phyloP scores from a whole-genome alignment of 2,113 vertebrate species.

The Paedocypris sp. region DNA sequence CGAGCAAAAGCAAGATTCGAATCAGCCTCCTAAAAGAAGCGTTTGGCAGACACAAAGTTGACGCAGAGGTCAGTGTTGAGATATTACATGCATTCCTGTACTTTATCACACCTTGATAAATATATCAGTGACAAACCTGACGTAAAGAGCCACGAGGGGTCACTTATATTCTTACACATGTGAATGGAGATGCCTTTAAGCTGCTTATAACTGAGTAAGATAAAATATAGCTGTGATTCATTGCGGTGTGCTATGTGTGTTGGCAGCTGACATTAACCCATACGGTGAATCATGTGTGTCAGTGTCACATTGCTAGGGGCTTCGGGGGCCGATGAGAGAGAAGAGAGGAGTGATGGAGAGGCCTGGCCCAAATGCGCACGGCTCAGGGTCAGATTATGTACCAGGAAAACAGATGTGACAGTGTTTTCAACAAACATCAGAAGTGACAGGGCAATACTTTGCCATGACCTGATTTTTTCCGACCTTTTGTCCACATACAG shows the following conservation, averaged over 20 bases:
- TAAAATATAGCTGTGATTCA: slow-evolving; percentile 20
- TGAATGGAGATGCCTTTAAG: slow-evolving; percentile 10
- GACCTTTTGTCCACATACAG: not conserved
- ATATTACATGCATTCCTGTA: not conserved
- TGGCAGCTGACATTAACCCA: slow-evolving; percentile 26
- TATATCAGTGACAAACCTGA: slow-evolving; percentile 16
- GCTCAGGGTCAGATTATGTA: not conserved
- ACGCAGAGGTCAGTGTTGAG: not conserved
- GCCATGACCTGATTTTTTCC: not conserved
- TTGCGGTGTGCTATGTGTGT: slow-evolving; percentile 8
- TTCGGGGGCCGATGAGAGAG: not conserved
- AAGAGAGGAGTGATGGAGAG: not conserved
- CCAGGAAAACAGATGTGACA: not conserved
- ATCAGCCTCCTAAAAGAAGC: too few species aligned
- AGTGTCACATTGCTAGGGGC: slow-evolving; percentile 8
- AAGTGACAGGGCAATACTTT: not conserved
- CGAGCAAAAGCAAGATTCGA: too few species aligned
- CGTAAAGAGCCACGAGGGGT: slow-evolving; percentile 9
- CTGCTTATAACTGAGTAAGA: slow-evolving; percentile 13
- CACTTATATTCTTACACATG: slow-evolving; percentile 4
- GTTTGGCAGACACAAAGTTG: too few species aligned
- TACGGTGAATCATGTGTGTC: slow-evolving; percentile 22
- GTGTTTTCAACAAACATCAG: not conserved
- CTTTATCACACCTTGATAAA: slow-evolving; percentile 21
- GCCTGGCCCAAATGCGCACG: not conserved